Evolutionary conservation across 2,888 invertebrate genomes (phyloP).

Genomic region (Drosophila meridiana): DNA sequence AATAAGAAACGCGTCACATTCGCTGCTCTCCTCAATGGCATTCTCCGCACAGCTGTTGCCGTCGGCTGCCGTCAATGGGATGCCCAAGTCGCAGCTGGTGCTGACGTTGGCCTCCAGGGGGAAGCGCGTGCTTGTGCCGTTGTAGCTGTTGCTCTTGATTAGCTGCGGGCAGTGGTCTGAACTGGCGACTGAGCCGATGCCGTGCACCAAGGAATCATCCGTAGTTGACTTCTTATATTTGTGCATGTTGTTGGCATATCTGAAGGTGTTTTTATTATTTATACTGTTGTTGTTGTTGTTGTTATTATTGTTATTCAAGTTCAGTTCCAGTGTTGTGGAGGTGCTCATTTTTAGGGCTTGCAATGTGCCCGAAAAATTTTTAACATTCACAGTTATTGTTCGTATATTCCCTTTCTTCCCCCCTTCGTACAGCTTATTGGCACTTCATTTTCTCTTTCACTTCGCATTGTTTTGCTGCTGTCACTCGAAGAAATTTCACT

Average conservation of each 20-base stretch:
- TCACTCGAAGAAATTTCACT: slow-evolving; percentile 47
- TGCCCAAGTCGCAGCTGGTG: slow-evolving; percentile 5
- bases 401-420: slow-evolving; percentile 29
- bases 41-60: slow-evolving; percentile 20
- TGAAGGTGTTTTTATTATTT: slow-evolving; percentile 31
- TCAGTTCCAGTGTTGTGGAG: slow-evolving; percentile 33
- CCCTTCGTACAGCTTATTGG: slow-evolving; percentile 1
- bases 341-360: slow-evolving; percentile 37
- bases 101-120: slow-evolving; percentile 24
- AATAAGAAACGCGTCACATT: slow-evolving; percentile 63
- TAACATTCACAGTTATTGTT: slow-evolving; percentile 43
- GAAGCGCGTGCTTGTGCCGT: slow-evolving; percentile 37
- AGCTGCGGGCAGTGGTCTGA: slow-evolving; percentile 42
- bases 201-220: slow-evolving; percentile 47
- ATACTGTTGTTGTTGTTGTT: slow-evolving; percentile 23
- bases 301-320: background rate
- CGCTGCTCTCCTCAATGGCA: slow-evolving; percentile 48
- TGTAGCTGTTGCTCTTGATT: slow-evolving; percentile 75
- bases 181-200: slow-evolving; percentile 4
- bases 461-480: slow-evolving; percentile 41
- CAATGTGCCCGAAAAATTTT: slow-evolving; percentile 30
- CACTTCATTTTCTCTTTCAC: slow-evolving; percentile 51
- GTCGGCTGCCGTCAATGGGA: background rate
- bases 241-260: slow-evolving; percentile 56
- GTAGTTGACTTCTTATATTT: slow-evolving; percentile 28